Evolutionary conservation across 2,888 invertebrate genomes (phyloP).

Genomic region (Thymelicus sylvestris): DNA sequence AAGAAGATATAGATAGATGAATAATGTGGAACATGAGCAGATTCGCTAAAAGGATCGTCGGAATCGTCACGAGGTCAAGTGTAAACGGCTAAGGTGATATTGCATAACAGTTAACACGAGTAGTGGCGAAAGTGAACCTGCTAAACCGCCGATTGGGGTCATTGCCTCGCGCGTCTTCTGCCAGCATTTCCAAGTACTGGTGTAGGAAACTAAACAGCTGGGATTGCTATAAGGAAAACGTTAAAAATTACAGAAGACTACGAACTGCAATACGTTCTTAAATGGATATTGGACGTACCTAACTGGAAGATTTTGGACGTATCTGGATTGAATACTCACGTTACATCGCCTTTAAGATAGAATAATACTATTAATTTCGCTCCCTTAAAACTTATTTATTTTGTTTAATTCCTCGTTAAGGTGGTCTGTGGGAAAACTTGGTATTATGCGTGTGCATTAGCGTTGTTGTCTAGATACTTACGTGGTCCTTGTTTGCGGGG

Average conservation of each 20-base stretch:
- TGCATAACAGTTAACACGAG: constrained; percentile 61
- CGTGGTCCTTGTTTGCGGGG: no score
- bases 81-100: constrained; percentile 79
- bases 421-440: no score
- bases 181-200: constrained; percentile 21
- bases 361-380: background rate
- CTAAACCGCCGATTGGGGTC: constrained; percentile 79
- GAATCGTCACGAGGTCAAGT: constrained; percentile 71
- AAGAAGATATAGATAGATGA: background rate
- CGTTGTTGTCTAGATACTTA: no score
- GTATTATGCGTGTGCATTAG: no score
- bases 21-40: constrained; percentile 7
- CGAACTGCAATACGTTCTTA: no score
- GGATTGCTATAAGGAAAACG: background rate
- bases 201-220: constrained; percentile 17
- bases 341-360: background rate
- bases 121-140: constrained; percentile 74
- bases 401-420: no score
- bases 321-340: no score
- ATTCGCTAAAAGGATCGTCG: constrained; percentile 19
- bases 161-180: constrained; percentile 67
- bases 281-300: no score
- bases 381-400: no score
- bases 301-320: no score
- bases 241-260: no score